phyloP scores from a whole-genome alignment of 2,113 vertebrate species.

The cattle (Bos taurus) region DNA sequence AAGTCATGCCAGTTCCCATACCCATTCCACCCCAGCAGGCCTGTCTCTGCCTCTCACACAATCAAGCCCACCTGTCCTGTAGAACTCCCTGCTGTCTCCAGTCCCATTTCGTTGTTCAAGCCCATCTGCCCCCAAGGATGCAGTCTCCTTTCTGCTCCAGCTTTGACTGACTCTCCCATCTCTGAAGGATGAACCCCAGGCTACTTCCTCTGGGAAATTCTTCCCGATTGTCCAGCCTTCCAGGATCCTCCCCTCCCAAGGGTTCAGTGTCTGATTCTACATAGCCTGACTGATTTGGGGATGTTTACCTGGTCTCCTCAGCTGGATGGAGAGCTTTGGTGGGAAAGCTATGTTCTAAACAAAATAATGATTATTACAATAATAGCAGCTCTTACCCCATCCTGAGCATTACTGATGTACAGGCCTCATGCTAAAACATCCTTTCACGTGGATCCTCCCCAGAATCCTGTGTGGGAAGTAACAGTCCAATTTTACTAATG shows the following conservation, averaged over 20 bases:
- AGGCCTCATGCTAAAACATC: neutral
- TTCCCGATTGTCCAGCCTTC: neutral
- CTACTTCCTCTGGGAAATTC: slow-evolving; percentile 25
- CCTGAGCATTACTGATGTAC: neutral
- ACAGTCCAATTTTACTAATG: neutral
- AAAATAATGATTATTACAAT: neutral
- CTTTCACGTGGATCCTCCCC: neutral
- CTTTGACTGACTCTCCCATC: neutral
- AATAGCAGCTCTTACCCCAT: neutral
- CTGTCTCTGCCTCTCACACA: neutral
- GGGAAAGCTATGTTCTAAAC: neutral
- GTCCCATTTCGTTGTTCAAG: neutral
- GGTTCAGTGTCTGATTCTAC: neutral
- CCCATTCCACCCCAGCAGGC: neutral
- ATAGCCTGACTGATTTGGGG: neutral
- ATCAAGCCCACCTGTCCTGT: neutral
- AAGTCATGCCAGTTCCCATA: neutral
- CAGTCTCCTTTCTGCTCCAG: neutral
- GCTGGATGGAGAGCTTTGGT: neutral
- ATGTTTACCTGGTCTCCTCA: neutral
- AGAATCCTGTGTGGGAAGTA: neutral
- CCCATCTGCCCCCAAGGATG: neutral
- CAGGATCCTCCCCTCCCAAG: neutral
- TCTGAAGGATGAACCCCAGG: neutral
- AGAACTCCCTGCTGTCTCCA: neutral